phyloP scores from a whole-genome alignment of 2,888 invertebrate genomes.

The Tolmerus cingulatus region DNA sequence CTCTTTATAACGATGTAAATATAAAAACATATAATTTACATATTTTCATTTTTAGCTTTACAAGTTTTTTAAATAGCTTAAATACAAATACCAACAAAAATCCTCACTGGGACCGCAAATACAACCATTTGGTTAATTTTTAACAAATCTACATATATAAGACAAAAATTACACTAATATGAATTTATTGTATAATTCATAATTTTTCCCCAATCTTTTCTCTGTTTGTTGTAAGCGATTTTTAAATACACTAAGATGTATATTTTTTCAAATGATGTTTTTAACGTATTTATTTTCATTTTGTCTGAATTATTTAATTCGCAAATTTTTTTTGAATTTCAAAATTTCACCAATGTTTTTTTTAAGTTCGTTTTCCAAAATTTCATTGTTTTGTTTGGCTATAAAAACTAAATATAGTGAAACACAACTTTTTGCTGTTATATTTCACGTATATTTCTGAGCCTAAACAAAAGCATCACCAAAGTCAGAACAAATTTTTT shows the following conservation, averaged over 20 bases:
- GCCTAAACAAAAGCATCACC: background rate
- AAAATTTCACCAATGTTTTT: background rate
- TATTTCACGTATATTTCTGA: background rate
- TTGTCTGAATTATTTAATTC: background rate
- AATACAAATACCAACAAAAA: slow-evolving; percentile 3
- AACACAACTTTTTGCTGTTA: background rate
- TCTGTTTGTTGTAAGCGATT: background rate
- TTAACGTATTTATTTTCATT: background rate
- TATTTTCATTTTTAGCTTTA: background rate
- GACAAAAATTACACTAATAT: background rate
- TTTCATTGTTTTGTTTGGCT: background rate
- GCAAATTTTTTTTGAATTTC: background rate
- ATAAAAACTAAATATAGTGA: background rate
- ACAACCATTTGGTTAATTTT: background rate
- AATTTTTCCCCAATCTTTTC: background rate
- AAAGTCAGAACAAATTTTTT: background rate
- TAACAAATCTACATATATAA: background rate
- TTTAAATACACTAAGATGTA: background rate
- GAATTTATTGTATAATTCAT: background rate
- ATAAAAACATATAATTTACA: slow-evolving; percentile 15
- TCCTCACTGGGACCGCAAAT: background rate
- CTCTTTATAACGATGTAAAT: slow-evolving; percentile 1
- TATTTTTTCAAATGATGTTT: background rate
- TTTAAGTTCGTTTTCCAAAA: background rate
- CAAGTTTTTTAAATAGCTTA: slow-evolving; percentile 1